Evolutionary conservation across 2,888 invertebrate species (phyloP), one percentile per base, ranked within the genome.

Genomic region (Rotaria sp.): DNA sequence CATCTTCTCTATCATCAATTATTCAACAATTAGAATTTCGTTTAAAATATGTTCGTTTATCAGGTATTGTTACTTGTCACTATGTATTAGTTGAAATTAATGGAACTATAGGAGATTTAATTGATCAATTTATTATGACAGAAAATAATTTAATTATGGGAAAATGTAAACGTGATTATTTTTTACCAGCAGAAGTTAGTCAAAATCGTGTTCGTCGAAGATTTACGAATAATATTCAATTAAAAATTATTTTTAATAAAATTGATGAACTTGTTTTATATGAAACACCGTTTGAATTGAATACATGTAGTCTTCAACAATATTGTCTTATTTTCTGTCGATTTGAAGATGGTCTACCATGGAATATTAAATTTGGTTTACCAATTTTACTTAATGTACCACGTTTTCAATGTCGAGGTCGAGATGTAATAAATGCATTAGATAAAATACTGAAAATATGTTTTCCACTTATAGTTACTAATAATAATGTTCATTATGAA

Each of bases 211-310:
- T 67, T 30, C 67, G 67, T 35, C 67, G 8, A 67, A 67, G 35
- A 67, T 67, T 67, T 67, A 4, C 35, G 0, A 67, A 35, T 67
- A 38, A 67, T 38, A 67, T 13, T 35, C 35, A 38, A 38, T 67
- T 67, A 35, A 67, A 21, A 21, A 67, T 0, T 35, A 67, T 67
- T 67, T 67, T 67, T 21, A 67, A 67, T 67, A 11, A 30, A 67
- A 67, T 67, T 26, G 35, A 67, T 21, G 4, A 67, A 35, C 30
- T 67, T 18, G 35, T 67, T 35, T 35, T 67, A 21, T 67, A 67
- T 21, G 67, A 67, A 67, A 67, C 67, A 67, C 67, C 67, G 21
- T 67, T 67, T 35, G 67, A 67, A 67, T 67, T 67, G 8, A 67
- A 67, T 67, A 67, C 30, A 21, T 38, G 1, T 15, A 67, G 38